phyloP scores from a whole-genome alignment of 2,113 vertebrate species.

The Hystrix cristata region DNA sequence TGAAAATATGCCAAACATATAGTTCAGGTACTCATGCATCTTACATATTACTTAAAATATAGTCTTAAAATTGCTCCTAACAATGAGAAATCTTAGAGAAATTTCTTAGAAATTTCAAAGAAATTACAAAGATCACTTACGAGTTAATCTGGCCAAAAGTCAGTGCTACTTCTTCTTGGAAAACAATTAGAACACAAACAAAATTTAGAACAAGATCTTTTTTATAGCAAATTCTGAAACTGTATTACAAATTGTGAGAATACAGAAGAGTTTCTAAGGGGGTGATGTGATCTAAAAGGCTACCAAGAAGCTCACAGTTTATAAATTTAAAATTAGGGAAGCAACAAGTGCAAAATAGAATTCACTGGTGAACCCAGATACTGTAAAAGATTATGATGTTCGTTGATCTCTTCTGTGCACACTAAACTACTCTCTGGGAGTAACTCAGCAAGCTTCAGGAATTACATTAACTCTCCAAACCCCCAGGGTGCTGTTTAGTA shows the following conservation, averaged over 20 bases:
- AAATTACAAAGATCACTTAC: neutral
- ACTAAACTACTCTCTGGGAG: slow-evolving; percentile 43
- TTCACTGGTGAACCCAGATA: slow-evolving; percentile 16
- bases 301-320: slow-evolving; percentile 33
- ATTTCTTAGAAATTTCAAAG: slow-evolving; percentile 35
- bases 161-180: slow-evolving; percentile 48
- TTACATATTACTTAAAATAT: neutral
- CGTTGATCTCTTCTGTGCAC: neutral
- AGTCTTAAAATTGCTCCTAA: neutral
- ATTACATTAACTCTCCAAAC: slow-evolving; percentile 60
- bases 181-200: slow-evolving; percentile 41
- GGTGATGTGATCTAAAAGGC: neutral
- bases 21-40: neutral
- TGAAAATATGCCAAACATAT: neutral
- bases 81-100: slow-evolving; percentile 1
- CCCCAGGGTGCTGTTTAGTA: slow-evolving; percentile 1
- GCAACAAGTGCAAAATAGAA: slow-evolving; percentile 41
- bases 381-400: neutral
- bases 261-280: neutral
- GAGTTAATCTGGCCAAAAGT: neutral
- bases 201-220: slow-evolving; percentile 17
- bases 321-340: slow-evolving; percentile 45
- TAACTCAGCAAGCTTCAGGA: slow-evolving; percentile 25
- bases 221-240: slow-evolving; percentile 50
- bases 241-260: slow-evolving; percentile 2